Evolutionary conservation across 2,797 vertebrate species (phyloP), one percentile per base, ranked within the genome.

Genomic region (Decapterus maruadsi): DNA sequence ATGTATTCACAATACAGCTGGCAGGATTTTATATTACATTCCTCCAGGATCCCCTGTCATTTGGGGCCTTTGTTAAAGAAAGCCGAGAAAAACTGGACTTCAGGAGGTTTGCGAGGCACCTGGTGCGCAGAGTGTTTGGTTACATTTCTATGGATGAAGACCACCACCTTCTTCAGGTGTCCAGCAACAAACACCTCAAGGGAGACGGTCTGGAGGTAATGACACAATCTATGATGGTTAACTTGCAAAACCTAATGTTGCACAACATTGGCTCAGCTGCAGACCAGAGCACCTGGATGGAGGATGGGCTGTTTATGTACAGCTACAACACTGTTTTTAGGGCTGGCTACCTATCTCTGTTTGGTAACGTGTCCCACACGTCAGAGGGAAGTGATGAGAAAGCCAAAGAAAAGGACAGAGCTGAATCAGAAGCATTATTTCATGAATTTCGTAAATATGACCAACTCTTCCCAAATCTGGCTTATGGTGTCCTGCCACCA

Each of bases 11-110:
- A 0, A 85, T 96, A 17, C 96, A 96, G 88, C 80, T 99, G 0
- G 97, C 92, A 0, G 97, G 97, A 0, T 74, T 82, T 66, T 98
- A 96, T 55, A 87, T 97, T 43, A 98, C 97, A 0, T 99, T 98
- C 0, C 77, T 99, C 55, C 96, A 96, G 89, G 97, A 99, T 57
- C 96, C 97, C 0, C 72, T 93, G 0, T 98, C 96, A 2, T 97
- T 96, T 14, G 92, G 95, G 1, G 62, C 90, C 0, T 90, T 99
- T 72, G 42, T 90, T 2, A 94, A 95, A 55, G 95, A 91, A 58
- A 81, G 92, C 0, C 80, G 92, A 11, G 68, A 92, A n/a, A 97
- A 95, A 20, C 89, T 99, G n/a, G 95, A 98, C 89, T 92, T 26
- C 95, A 96, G 0, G 0, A 0, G 3, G 26, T 26, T 26, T 26